A percentile compares a stretch with the other conserved stretches of the same genome.
phyloP scores from a whole-genome alignment of 2,113 vertebrate species.

The Epinephelus cyanopodus region DNA sequence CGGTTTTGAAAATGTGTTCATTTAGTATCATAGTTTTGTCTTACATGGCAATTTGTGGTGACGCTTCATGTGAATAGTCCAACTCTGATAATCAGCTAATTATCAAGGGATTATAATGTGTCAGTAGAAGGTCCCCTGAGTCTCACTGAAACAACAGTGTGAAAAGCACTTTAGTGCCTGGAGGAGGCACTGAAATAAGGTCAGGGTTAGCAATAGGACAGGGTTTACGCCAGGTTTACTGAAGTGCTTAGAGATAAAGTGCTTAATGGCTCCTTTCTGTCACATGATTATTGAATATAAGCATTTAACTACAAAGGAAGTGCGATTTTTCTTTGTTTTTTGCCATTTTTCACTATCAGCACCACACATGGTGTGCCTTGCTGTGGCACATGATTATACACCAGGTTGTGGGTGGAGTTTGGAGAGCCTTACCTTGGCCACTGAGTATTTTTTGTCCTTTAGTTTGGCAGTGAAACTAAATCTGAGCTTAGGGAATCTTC shows the following conservation, averaged over 20 bases:
- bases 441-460: not conserved
- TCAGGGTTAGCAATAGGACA: not conserved
- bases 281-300: too few relatives aligned
- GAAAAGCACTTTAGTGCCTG: constrained; percentile 28
- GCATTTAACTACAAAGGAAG: too few relatives aligned
- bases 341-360: not conserved
- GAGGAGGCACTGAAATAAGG: constrained; percentile 8
- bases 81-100: constrained; percentile 51
- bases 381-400: not conserved
- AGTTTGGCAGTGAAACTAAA: not conserved
- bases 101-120: constrained; percentile 47
- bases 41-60: constrained; percentile 9
- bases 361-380: not conserved
- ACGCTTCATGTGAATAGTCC: constrained; percentile 37
- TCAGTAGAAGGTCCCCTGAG: constrained; percentile 32
- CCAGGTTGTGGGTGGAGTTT: not conserved
- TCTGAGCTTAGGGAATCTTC: not conserved
- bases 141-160: constrained; percentile 26
- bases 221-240: constrained; percentile 1
- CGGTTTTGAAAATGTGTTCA: not conserved
- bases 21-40: constrained; percentile 21
- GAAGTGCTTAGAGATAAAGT: not conserved
- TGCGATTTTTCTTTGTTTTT: too few relatives aligned
- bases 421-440: not conserved
- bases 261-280: constrained; percentile 1